phyloP scores from a whole-genome alignment of 1,140 invertebrate species.

The Zaprionus inermis region DNA sequence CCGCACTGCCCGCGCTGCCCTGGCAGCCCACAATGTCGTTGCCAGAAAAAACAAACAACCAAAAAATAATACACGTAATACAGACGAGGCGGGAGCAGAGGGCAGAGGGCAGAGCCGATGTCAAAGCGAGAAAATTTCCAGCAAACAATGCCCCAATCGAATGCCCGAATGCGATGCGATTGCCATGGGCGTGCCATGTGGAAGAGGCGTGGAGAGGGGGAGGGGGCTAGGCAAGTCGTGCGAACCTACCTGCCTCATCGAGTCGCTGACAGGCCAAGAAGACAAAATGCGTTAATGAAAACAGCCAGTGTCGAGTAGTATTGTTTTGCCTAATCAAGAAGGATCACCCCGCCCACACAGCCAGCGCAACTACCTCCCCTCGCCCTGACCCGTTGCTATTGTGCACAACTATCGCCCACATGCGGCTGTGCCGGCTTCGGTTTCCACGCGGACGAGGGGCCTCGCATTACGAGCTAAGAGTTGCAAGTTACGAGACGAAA shows the following conservation, averaged over 20 bases:
- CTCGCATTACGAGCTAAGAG: conserved; percentile 20
- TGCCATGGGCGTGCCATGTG: background rate
- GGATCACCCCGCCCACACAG: background rate
- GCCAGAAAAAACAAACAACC: conserved; percentile 49
- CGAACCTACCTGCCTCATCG: conserved; percentile 31
- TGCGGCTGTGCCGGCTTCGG: conserved; percentile 39
- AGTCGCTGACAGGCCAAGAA: conserved; percentile 14
- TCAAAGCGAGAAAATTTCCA: conserved; percentile 15
- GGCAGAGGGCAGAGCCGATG: background rate
- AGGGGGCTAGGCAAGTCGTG: conserved; percentile 12
- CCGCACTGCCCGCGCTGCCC: background rate
- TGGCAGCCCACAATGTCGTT: background rate
- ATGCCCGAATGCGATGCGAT: conserved; percentile 9
- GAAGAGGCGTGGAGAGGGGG: background rate
- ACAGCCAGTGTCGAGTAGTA: conserved; percentile 4
- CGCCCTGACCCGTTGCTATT: too few relatives aligned
- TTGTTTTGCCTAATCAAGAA: conserved; percentile 37
- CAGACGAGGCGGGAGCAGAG: background rate
- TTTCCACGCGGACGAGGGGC: background rate
- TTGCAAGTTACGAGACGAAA: conserved; percentile 64
- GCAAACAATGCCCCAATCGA: conserved; percentile 31
- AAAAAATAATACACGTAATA: conserved; percentile 63
- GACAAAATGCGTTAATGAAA: conserved; percentile 35
- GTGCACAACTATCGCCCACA: conserved; percentile 18
- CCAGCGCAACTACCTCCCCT: background rate